These are phyloP conservation scores for Sminthurinus aureus DNA, from an alignment of 2,888 invertebrate species.

Conservation along the genomic window DNA sequence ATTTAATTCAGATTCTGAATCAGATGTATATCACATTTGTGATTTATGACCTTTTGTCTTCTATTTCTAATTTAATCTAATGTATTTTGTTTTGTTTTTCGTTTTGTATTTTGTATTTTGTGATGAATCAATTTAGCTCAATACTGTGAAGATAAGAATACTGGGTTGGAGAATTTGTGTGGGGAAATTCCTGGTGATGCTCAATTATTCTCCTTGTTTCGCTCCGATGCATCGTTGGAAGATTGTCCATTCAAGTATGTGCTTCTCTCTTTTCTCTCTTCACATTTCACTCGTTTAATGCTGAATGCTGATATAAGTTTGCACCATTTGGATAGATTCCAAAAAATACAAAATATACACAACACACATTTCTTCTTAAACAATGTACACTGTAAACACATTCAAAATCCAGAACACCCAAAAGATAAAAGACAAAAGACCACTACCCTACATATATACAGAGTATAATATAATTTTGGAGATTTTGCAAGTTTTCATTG, in stretches of 20 bases:
- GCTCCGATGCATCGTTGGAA: slow-evolving; percentile 74
- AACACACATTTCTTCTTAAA: background rate
- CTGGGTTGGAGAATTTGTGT: slow-evolving; percentile 70
- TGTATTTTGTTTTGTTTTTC: too few species aligned
- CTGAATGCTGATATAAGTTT: slow-evolving; percentile 14
- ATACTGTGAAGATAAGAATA: slow-evolving; percentile 68
- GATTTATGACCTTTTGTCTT: too few species aligned
- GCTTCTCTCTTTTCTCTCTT: background rate
- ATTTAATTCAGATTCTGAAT: too few species aligned
- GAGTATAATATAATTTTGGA: too few species aligned
- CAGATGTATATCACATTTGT: too few species aligned
- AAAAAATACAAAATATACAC: background rate
- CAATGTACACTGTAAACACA: background rate
- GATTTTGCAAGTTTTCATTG: background rate
- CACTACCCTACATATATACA: too few species aligned
- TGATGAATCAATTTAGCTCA: slow-evolving; percentile 39
- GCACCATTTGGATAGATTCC: background rate
- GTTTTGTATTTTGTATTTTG: too few species aligned
- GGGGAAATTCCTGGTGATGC: slow-evolving; percentile 77
- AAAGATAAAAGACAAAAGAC: too few species aligned
- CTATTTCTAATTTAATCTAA: too few species aligned
- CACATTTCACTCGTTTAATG: background rate
- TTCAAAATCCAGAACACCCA: too few species aligned
- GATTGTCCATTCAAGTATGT: slow-evolving; percentile 74
- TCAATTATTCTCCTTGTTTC: slow-evolving; percentile 77